phyloP scores from a whole-genome alignment of 2,888 invertebrate species.

The Lepidocyrtoides sp. region DNA sequence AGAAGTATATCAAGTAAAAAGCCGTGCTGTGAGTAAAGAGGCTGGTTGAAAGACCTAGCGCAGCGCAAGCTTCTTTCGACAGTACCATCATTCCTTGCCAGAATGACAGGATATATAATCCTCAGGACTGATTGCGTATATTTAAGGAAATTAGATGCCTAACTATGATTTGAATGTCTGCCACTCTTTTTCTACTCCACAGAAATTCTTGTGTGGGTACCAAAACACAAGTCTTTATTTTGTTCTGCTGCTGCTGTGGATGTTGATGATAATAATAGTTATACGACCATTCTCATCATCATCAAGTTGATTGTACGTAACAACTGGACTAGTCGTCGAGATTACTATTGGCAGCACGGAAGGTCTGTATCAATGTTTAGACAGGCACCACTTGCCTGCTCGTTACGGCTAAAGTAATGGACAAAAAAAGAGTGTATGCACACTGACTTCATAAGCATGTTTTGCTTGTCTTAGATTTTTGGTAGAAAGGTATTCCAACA shows the following conservation, averaged over 20 bases:
- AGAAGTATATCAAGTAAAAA: not conserved
- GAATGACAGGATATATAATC: constrained; percentile 63
- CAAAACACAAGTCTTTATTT: not conserved
- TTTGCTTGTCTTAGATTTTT: not conserved
- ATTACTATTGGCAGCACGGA: constrained; percentile 70
- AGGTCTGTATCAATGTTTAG: constrained; percentile 70
- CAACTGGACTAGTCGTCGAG: constrained; percentile 62
- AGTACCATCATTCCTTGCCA: constrained; percentile 11
- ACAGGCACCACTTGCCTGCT: constrained; percentile 72
- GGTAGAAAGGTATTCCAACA: not conserved
- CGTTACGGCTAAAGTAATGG: constrained; percentile 63
- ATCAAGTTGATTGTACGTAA: constrained; percentile 45
- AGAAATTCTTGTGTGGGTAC: not conserved
- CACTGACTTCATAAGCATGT: constrained; percentile 64
- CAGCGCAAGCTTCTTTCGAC: constrained; percentile 14
- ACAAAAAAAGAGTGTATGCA: constrained; percentile 61
- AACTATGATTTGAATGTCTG: constrained; percentile 58
- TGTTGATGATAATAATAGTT: constrained; percentile 18
- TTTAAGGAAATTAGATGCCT: constrained; percentile 69
- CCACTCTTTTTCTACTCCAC: not conserved
- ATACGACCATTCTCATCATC: not conserved
- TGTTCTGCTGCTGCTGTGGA: not conserved
- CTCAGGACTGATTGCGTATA: constrained; percentile 67
- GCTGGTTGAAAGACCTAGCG: not conserved
- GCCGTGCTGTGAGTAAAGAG: no score